These are phyloP conservation scores for Mamestra configurata DNA, from an alignment of 1,140 invertebrate species.

Conservation along the genomic window DNA sequence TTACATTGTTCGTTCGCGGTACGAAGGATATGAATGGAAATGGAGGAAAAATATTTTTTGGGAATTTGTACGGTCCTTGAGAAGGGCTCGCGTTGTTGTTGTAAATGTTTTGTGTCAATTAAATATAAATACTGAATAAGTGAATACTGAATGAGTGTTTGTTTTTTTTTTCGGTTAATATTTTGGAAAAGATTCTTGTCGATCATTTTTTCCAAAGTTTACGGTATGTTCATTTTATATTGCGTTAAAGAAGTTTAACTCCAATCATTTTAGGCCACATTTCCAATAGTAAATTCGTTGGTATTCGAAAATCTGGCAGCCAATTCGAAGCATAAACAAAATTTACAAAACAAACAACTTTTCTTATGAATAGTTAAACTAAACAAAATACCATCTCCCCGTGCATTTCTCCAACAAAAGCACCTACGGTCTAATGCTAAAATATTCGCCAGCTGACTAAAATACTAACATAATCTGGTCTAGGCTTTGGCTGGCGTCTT, in stretches of 20 bases:
- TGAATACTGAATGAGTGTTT: neutral
- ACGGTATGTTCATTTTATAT: too few species aligned
- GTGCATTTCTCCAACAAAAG: slow-evolving; percentile 7
- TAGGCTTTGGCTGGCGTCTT: slow-evolving; percentile 38
- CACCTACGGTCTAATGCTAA: slow-evolving; percentile 28
- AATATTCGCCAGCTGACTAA: slow-evolving; percentile 45
- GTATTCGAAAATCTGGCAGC: too few species aligned
- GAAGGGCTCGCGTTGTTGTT: neutral
- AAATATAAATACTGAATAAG: neutral
- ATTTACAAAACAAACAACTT: too few species aligned
- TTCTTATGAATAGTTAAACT: neutral
- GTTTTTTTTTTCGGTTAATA: neutral
- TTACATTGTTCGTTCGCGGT: slow-evolving; percentile 23
- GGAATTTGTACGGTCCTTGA: neutral
- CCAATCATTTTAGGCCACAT: too few species aligned
- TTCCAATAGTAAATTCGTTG: too few species aligned
- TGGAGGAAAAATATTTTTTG: slow-evolving; percentile 17
- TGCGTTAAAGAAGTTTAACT: too few species aligned
- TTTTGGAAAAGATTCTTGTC: too few species aligned
- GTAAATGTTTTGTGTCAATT: neutral
- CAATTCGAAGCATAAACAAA: too few species aligned
- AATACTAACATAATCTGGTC: slow-evolving; percentile 46
- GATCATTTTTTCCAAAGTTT: too few species aligned
- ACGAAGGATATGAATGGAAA: slow-evolving; percentile 7
- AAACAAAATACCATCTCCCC: neutral